A percentile compares a stretch with the other conserved stretches of the same genome.
phyloP scores from a whole-genome alignment of 2,797 vertebrate genomes.

The Hoplostethus mediterraneus region DNA sequence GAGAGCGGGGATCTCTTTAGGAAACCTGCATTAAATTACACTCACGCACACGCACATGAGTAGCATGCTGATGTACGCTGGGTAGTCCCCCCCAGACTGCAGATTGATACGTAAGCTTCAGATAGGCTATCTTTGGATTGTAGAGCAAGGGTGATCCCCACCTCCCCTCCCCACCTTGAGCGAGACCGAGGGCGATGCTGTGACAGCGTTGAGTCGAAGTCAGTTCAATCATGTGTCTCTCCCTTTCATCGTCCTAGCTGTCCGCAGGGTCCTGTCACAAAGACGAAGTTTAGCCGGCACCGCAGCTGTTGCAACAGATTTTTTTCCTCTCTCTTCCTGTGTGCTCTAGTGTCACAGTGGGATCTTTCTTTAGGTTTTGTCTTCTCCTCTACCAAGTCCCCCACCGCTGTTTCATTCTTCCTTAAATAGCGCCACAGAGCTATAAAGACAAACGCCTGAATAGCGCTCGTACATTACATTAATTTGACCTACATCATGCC shows the following conservation, averaged over 20 bases:
- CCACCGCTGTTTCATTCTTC: slow-evolving; percentile 20
- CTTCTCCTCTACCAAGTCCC: slow-evolving; percentile 25
- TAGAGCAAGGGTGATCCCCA: slow-evolving; percentile 5
- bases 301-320: slow-evolving; percentile 66
- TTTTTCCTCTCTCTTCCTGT: slow-evolving; percentile 51
- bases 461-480: slow-evolving; percentile 38
- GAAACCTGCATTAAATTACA: not conserved
- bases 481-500: slow-evolving; percentile 32
- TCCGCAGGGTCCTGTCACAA: slow-evolving; percentile 53
- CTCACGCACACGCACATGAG: not conserved
- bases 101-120: slow-evolving; percentile 31
- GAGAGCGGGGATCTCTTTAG: slow-evolving; percentile 1
- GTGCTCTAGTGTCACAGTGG: slow-evolving; percentile 55
- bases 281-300: slow-evolving; percentile 50
- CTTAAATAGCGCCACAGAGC: slow-evolving; percentile 35
- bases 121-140: slow-evolving; percentile 5
- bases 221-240: slow-evolving; percentile 40
- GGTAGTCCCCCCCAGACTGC: not conserved
- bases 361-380: slow-evolving; percentile 59
- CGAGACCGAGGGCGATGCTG: slow-evolving; percentile 25
- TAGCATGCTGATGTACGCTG: slow-evolving; percentile 34
- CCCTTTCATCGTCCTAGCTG: slow-evolving; percentile 44
- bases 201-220: slow-evolving; percentile 44
- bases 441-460: slow-evolving; percentile 30
- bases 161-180: slow-evolving; percentile 1